Evolutionary conservation across 2,797 vertebrate species (phyloP).

Genomic region (Novumbra hubbsi): DNA sequence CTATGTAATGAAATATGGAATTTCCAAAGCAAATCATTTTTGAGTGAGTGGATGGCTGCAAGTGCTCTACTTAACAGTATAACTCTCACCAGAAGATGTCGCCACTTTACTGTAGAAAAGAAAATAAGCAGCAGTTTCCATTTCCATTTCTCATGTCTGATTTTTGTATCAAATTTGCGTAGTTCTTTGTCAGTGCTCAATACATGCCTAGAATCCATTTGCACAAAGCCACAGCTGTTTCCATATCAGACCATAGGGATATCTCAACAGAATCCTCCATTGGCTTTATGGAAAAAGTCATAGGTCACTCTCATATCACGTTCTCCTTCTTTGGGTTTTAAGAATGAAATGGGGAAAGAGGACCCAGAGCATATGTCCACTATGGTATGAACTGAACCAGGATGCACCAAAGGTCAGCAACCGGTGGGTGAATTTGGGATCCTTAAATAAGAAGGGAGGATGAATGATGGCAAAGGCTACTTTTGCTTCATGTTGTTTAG

Average conservation of each 20-base stretch:
- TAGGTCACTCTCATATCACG: background rate
- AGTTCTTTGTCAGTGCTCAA: background rate
- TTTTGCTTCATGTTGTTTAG: no score
- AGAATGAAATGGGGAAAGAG: no score
- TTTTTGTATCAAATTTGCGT: background rate
- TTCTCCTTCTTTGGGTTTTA: no score
- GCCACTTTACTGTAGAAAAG: background rate
- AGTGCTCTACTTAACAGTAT: background rate
- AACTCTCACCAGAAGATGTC: background rate
- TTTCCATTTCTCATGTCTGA: background rate
- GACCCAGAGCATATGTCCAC: background rate
- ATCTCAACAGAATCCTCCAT: background rate
- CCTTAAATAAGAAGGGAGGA: no score
- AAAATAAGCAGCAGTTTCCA: background rate
- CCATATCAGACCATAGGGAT: background rate
- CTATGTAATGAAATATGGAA: background rate
- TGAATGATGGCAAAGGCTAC: no score
- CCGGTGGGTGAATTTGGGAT: background rate
- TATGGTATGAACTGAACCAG: background rate
- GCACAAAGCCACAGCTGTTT: background rate
- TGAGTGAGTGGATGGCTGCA: background rate
- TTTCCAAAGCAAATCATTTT: background rate
- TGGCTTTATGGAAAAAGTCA: background rate
- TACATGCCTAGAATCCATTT: background rate
- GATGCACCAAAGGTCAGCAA: background rate